These are phyloP conservation scores for Encarsia formosa DNA, from an alignment of 2,888 invertebrate species.

Conservation along the genomic window DNA sequence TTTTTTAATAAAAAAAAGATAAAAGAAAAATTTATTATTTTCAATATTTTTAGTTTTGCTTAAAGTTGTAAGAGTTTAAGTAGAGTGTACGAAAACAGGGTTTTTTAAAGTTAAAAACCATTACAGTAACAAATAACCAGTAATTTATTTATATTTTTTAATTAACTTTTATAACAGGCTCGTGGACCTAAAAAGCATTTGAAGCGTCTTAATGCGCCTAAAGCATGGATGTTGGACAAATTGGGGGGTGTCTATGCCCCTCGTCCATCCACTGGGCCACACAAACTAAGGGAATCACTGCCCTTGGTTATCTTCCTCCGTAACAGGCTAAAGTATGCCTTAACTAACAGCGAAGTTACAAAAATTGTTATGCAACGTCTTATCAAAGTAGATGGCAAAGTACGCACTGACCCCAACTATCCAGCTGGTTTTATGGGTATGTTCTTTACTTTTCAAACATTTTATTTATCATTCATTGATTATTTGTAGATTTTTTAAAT, in stretches of 20 bases:
- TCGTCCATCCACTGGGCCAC: conserved; percentile 95
- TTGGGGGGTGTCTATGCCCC: conserved; percentile 97
- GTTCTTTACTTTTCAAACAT: conserved; percentile 40
- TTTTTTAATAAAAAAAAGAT: too few relatives aligned
- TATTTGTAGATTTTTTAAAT: not conserved
- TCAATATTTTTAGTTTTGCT: too few relatives aligned
- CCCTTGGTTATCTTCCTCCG: conserved; percentile 95
- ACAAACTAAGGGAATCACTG: conserved; percentile 94
- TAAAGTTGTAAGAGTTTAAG: too few relatives aligned
- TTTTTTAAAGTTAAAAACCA: too few relatives aligned
- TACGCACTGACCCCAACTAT: conserved; percentile 94
- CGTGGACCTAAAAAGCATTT: conserved; percentile 99
- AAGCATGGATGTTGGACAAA: conserved; percentile 99
- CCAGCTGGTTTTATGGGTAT: conserved; percentile 99
- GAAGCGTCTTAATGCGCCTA: conserved; percentile 98
- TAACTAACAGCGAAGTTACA: conserved; percentile 93
- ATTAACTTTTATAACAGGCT: conserved; percentile 61
- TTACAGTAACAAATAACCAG: not conserved
- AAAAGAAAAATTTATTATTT: too few relatives aligned
- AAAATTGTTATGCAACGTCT: conserved; percentile 98
- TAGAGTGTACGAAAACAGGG: too few relatives aligned
- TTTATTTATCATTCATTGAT: not conserved
- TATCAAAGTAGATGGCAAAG: conserved; percentile 97
- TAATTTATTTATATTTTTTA: not conserved
- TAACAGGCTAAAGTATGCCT: conserved; percentile 96